Evolutionary conservation across 30 jellyfish, hydroid and myxozoan species (phyloP), one percentile per base, ranked within the genome.

Genomic region (Pseudorhiza aurosa): DNA sequence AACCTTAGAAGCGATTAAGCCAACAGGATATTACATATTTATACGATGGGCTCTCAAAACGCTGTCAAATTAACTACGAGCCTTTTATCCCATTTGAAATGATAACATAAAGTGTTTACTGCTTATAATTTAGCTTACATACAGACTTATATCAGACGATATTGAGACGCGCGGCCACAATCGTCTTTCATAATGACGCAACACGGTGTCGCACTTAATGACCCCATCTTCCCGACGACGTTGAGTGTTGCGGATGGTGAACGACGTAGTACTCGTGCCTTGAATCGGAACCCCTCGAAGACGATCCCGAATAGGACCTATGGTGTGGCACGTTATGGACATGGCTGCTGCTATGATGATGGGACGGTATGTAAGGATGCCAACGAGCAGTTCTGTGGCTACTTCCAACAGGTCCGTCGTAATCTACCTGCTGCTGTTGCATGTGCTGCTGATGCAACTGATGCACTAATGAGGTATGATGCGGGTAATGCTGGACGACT

Each of bases 391-490:
- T 69, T 32, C 97, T 75, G 77, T 69, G 87, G 50, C 90, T 76
- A 58, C 84, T 63, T 47, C 82, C 39, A 32, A 69, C 72, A 3
- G 76, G 76, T 0, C 93, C 91, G 49, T 93, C 98, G 59, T 86
- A 75, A 12, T 91, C 96, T 19, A 77, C 72, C 77, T 85, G 98
- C 89, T 91, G 98, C 65, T 91, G 98, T 74, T 91, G 98, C 65
- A 93, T 67, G 65, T 93, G 98, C 62, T 93, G 98, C 28, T 87
- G 98, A 81, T 93, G 98, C 37, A 93, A 85, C 85, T 93, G 98
- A 57, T 93, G 98, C 50, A 93, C 98, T 3, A 93, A 87, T 7
- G 98, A 81, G 31, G 96, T 77, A 50, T 85, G 98, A 57, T 81
- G 96, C 67, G 98, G 98, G 82, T 93, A 93, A 63, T 93, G 98